phyloP scores from a whole-genome alignment of 2,113 vertebrate genomes.

The Sclerurus mexicanus region DNA sequence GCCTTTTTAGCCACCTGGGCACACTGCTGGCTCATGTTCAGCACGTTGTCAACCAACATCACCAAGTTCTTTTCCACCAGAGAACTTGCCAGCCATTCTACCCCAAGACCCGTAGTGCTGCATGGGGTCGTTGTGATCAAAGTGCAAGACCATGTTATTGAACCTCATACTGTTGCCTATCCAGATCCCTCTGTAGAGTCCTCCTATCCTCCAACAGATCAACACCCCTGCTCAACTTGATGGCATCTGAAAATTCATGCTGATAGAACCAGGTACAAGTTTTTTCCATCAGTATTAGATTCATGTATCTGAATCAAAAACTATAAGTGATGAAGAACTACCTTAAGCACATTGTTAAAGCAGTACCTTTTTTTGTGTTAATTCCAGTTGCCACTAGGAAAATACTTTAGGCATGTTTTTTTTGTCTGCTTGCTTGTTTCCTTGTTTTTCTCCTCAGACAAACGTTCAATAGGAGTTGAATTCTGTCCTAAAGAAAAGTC shows the following conservation, averaged over 20 bases:
- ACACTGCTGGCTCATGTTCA: not conserved
- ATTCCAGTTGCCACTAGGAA: not conserved
- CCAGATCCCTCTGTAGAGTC: not conserved
- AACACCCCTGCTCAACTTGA: rapidly evolving
- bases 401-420: not conserved
- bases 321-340: not conserved
- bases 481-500: not conserved
- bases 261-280: not conserved
- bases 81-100: not conserved
- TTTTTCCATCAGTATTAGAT: not conserved
- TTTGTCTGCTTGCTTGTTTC: not conserved
- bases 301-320: not conserved
- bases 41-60: rapidly evolving
- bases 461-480: not conserved
- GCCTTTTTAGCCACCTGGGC: not conserved
- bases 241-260: not conserved
- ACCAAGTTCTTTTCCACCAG: not conserved
- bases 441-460: not conserved
- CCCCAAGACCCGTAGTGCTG: rapidly evolving
- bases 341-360: not conserved
- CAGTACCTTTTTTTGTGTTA: not conserved
- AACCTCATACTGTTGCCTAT: rapidly evolving
- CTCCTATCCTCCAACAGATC: not conserved
- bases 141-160: not conserved
- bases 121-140: not conserved